Conservation (phyloP, 2,113 vertebrate species). For the Grus americana region DNA sequence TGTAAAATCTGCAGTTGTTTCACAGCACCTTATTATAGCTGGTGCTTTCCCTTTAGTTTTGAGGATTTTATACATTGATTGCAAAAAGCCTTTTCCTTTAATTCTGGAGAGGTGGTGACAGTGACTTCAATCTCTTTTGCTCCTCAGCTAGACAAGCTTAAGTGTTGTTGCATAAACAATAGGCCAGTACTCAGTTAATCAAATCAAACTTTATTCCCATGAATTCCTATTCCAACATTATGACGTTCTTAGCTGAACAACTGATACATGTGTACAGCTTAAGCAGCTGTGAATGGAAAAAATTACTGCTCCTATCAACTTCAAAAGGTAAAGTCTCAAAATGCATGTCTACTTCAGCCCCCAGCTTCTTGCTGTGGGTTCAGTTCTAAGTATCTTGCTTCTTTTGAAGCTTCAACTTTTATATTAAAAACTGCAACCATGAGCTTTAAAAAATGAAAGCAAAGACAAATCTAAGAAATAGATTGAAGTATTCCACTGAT, state of each 20-base stretch:
- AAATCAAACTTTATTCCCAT: constrained; percentile 50
- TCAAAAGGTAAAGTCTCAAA: neutral
- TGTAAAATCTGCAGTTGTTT: neutral
- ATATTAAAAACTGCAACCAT: neutral
- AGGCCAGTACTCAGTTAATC: neutral
- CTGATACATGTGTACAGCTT: neutral
- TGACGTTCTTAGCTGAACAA: neutral
- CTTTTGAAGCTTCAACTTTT: constrained; percentile 34
- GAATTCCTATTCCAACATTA: neutral
- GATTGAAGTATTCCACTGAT: neutral
- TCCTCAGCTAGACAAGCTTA: neutral
- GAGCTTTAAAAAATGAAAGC: constrained; percentile 65
- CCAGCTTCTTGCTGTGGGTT: neutral
- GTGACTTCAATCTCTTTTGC: neutral
- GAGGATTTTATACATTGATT: neutral
- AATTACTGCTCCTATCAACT: neutral
- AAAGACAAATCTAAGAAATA: constrained; percentile 52
- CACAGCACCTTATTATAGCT: neutral
- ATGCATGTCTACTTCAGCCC: neutral
- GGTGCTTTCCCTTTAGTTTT: neutral
- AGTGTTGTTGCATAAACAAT: neutral
- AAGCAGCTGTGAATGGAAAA: neutral
- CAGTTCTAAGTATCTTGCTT: constrained; percentile 27
- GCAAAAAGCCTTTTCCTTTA: neutral
- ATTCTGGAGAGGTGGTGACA: neutral